A percentile compares a stretch with the other conserved stretches of the same genome.
These are phyloP conservation scores for Phortica variegata DNA, from an alignment of 1,140 invertebrate genomes.

Conservation along the genomic window DNA sequence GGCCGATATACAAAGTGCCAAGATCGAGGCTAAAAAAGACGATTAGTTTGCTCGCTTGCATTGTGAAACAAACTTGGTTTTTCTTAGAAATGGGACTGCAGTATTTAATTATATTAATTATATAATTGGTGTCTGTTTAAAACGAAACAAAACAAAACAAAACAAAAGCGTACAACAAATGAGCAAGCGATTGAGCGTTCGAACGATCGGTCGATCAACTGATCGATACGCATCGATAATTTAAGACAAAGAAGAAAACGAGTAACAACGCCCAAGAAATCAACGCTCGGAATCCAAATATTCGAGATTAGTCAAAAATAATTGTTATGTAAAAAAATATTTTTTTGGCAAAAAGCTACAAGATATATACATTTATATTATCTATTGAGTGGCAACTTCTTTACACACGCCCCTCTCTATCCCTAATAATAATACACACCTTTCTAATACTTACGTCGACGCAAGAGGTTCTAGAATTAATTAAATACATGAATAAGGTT, in stretches of 20 bases:
- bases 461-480: constrained; percentile 46
- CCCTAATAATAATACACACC: constrained; percentile 9
- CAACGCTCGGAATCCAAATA: constrained; percentile 9
- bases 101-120: constrained; percentile 38
- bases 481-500: constrained; percentile 27
- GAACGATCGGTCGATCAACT: too few relatives aligned
- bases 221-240: constrained; percentile 52
- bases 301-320: constrained; percentile 33
- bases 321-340: constrained; percentile 19
- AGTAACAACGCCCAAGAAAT: too few relatives aligned
- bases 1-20: constrained; percentile 59
- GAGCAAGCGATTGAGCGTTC: too few relatives aligned
- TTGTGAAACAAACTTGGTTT: constrained; percentile 4
- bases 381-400: too few relatives aligned
- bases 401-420: constrained; percentile 6
- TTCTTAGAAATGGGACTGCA: constrained; percentile 30
- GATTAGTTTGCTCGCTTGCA: too few relatives aligned
- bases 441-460: constrained; percentile 19
- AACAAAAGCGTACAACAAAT: too few relatives aligned
- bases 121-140: constrained; percentile 30
- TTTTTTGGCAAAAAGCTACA: constrained; percentile 13
- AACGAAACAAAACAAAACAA: constrained; percentile 1
- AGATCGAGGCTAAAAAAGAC: constrained; percentile 25
- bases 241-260: constrained; percentile 25
- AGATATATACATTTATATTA: constrained; percentile 15